Percentiles rank a stretch among this genome's conserved stretches.
phyloP scores from a whole-genome alignment of 2,888 invertebrate genomes.

The Octonoba sinensis region DNA sequence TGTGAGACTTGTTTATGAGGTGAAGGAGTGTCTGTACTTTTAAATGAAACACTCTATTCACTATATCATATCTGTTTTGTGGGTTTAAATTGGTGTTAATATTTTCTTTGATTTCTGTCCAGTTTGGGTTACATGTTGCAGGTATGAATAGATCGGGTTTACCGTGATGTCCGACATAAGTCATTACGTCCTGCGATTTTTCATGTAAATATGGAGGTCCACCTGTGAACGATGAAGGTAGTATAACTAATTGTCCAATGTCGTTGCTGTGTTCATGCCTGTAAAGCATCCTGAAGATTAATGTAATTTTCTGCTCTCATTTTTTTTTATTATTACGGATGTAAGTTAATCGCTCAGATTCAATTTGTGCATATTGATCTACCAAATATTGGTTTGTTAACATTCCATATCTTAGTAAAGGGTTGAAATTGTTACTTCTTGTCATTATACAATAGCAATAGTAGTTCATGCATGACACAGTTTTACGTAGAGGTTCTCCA shows the following conservation, averaged over 20 bases:
- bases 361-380: background rate
- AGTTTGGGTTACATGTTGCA: no score
- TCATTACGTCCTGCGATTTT: no score
- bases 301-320: background rate
- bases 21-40: background rate
- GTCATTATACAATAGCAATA: constrained; percentile 4
- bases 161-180: no score
- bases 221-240: no score
- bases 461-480: background rate
- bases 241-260: no score
- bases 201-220: no score
- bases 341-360: background rate
- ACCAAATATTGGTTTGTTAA: background rate
- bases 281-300: background rate
- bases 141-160: no score
- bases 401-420: background rate
- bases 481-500: background rate
- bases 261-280: no score
- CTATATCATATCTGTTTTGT: no score
- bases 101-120: no score
- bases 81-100: no score
- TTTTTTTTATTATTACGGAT: background rate
- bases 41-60: no score
- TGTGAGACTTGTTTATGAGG: background rate
- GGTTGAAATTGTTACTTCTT: background rate